Evolutionary conservation across 2,888 invertebrate genomes (phyloP).

Genomic region (Synergus itoensis): DNA sequence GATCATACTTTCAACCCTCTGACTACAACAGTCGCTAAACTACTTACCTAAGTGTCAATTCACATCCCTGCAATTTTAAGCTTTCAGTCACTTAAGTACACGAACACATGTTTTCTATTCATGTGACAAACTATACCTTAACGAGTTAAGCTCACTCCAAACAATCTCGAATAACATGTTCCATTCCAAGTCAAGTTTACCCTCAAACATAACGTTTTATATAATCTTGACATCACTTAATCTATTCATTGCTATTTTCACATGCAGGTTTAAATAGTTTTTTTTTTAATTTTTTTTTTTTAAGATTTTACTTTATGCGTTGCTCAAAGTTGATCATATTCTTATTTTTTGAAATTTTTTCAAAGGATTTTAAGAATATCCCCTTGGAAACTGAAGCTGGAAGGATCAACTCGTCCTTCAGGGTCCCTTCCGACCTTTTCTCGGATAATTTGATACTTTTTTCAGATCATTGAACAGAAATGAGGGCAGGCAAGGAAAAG

Average conservation of each 20-base stretch:
- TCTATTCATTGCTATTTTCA: neutral
- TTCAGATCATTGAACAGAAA: neutral
- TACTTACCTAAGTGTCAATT: constrained; percentile 13
- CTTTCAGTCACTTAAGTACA: constrained; percentile 8
- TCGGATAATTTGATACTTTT: neutral
- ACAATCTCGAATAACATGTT: neutral
- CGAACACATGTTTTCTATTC: constrained; percentile 6
- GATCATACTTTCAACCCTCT: neutral
- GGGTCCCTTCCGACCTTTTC: neutral
- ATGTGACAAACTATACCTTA: constrained; percentile 2
- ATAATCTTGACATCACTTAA: neutral
- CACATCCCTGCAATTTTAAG: neutral
- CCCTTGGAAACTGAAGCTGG: neutral
- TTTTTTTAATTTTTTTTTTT: too few relatives aligned
- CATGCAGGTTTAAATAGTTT: too few relatives aligned
- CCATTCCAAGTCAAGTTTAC: neutral
- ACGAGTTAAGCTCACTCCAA: neutral
- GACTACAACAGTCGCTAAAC: neutral
- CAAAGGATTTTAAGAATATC: neutral
- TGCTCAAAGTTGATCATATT: too few relatives aligned
- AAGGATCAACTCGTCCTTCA: neutral
- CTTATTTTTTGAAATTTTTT: too few relatives aligned
- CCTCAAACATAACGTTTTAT: neutral
- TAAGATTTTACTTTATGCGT: too few relatives aligned
- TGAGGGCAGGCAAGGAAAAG: neutral